These are phyloP conservation scores for Myrmecophaga tridactyla DNA, from an alignment of 2,113 vertebrate species.

Conservation along the genomic window DNA sequence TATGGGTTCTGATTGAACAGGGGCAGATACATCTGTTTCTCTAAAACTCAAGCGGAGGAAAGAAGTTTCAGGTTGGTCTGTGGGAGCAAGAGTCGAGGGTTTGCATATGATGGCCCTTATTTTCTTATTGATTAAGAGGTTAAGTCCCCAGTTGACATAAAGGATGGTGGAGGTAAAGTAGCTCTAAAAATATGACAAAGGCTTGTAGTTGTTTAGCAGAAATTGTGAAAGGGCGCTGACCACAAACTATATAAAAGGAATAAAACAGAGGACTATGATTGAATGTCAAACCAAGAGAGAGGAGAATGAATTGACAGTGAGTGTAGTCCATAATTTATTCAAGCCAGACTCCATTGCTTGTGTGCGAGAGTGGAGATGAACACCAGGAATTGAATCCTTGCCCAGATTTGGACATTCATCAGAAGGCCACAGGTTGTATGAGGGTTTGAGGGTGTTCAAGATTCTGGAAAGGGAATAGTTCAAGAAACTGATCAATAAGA, in stretches of 20 bases:
- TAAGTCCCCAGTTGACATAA: background rate
- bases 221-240: background rate
- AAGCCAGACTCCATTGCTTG: background rate
- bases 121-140: background rate
- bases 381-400: rapidly evolving
- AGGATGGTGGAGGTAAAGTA: background rate
- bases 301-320: background rate
- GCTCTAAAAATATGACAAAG: background rate
- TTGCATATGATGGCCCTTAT: rapidly evolving
- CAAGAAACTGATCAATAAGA: background rate
- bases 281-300: no score
- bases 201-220: background rate
- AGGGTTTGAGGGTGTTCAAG: background rate
- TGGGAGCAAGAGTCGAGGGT: background rate
- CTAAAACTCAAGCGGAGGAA: no score
- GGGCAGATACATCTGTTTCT: background rate
- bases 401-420: background rate
- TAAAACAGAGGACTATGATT: background rate
- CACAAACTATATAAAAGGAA: background rate
- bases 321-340: no score
- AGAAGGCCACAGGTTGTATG: background rate
- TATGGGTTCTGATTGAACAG: background rate
- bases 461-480: background rate
- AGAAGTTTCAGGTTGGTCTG: background rate
- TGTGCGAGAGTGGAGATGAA: background rate